Evolutionary conservation across 2,113 vertebrate genomes (phyloP).

Genomic region (Pachycephala philippinensis): DNA sequence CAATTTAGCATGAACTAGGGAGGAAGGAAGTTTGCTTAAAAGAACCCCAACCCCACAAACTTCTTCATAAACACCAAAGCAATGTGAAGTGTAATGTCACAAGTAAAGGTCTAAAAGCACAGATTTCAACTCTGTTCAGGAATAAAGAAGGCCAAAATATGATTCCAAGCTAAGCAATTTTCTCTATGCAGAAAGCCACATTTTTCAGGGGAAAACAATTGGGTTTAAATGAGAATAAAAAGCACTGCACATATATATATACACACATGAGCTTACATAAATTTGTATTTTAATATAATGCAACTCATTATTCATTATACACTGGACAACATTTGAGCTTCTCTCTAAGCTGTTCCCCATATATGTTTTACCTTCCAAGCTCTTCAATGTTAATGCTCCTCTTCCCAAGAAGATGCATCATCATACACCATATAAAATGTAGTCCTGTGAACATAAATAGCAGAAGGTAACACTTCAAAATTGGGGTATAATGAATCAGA

Average conservation of each 20-base stretch:
- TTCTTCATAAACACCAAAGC: neutral
- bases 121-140: neutral
- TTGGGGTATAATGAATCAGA: neutral
- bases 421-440: accelerated
- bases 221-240: neutral
- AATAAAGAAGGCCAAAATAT: neutral
- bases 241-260: neutral
- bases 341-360: neutral
- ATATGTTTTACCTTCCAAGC: neutral
- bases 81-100: neutral
- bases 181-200: neutral
- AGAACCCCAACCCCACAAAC: neutral
- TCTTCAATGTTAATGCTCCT: neutral
- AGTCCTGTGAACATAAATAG: accelerated
- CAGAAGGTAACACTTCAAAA: neutral
- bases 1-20: neutral
- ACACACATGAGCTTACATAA: neutral
- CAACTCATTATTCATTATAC: neutral
- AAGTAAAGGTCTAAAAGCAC: neutral
- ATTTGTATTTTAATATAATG: neutral
- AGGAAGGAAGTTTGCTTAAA: neutral
- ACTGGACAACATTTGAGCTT: neutral
- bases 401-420: neutral
- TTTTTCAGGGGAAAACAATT: neutral
- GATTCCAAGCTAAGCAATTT: neutral